phyloP scores from a whole-genome alignment of 2,797 vertebrate species.

The Paedocypris micromegethes region DNA sequence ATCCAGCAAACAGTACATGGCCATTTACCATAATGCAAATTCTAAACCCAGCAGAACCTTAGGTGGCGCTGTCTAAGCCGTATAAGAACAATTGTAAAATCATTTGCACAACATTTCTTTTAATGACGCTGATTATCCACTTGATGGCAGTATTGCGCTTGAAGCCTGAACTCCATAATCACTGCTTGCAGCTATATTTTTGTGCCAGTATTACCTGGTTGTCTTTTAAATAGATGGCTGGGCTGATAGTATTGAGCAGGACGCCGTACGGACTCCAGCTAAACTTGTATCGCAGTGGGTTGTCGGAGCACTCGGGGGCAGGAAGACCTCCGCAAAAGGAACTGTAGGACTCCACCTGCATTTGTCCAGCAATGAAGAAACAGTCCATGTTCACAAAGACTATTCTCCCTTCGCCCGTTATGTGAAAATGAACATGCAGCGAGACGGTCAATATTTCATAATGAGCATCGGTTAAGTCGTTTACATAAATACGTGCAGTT shows the following conservation, averaged over 20 bases:
- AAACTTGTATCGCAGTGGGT: slow-evolving; percentile 95
- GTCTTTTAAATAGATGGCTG: slow-evolving; percentile 80
- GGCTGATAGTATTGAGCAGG: slow-evolving; percentile 81
- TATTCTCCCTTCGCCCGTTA: not conserved
- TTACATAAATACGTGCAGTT: slow-evolving; percentile 39
- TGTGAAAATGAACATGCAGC: slow-evolving; percentile 41
- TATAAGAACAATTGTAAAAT: no score
- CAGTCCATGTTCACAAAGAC: not conserved
- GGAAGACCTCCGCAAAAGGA: slow-evolving; percentile 93
- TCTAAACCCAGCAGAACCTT: no score
- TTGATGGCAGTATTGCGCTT: no score
- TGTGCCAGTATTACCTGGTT: slow-evolving; percentile 68
- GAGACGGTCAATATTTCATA: slow-evolving; percentile 9
- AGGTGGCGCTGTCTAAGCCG: no score
- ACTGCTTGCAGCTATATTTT: no score
- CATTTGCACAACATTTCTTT: no score
- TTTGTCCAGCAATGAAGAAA: not conserved
- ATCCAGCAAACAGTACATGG: no score
- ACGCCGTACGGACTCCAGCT: slow-evolving; percentile 94
- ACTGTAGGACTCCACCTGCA: slow-evolving; percentile 84
- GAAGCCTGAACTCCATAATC: no score
- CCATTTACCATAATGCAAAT: no score
- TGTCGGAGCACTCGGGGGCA: slow-evolving; percentile 88
- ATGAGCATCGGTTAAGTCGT: slow-evolving; percentile 40
- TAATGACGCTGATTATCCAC: no score